A percentile compares a stretch with the other conserved stretches of the same genome.
phyloP scores from a whole-genome alignment of 2,797 vertebrate species.

The Cuculus canorus region DNA sequence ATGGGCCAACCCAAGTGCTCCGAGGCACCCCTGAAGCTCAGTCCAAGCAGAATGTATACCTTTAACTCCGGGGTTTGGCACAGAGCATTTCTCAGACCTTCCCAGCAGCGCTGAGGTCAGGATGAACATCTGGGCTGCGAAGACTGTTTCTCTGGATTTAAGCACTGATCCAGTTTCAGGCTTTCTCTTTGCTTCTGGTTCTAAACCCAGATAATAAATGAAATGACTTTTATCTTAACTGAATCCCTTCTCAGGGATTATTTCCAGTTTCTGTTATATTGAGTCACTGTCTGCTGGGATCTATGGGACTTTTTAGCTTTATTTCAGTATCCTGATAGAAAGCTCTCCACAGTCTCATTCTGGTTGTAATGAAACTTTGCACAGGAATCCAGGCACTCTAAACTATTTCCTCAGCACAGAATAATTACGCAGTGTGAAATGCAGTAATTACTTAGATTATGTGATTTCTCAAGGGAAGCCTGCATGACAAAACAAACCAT shows the following conservation, averaged over 20 bases:
- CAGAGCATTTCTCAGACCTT: not conserved
- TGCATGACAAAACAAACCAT: not conserved
- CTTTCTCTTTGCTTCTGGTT: not conserved
- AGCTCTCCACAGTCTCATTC: not conserved
- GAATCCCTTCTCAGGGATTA: not conserved
- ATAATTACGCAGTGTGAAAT: conserved; percentile 48
- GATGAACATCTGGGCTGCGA: not conserved
- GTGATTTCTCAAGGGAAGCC: conserved; percentile 24
- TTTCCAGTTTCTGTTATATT: not conserved
- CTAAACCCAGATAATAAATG: not conserved
- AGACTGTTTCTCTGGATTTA: not conserved
- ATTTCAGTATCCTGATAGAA: not conserved
- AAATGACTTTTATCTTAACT: not conserved
- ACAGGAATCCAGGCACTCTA: conserved; percentile 25
- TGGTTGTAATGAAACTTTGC: not conserved
- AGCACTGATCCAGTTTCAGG: not conserved
- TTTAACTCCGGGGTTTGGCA: not conserved
- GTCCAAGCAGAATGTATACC: not conserved
- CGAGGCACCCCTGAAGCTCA: not conserved
- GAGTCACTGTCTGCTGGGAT: not conserved
- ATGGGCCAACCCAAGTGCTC: not conserved
- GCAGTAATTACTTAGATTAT: conserved; percentile 16
- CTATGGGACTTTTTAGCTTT: not conserved
- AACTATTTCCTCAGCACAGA: conserved; percentile 1
- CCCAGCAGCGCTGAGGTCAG: not conserved